A percentile compares a stretch with the other conserved stretches of the same genome.
Evolutionary conservation across 2,888 invertebrate genomes (phyloP).

Genomic region (Polydrusus tereticollis): DNA sequence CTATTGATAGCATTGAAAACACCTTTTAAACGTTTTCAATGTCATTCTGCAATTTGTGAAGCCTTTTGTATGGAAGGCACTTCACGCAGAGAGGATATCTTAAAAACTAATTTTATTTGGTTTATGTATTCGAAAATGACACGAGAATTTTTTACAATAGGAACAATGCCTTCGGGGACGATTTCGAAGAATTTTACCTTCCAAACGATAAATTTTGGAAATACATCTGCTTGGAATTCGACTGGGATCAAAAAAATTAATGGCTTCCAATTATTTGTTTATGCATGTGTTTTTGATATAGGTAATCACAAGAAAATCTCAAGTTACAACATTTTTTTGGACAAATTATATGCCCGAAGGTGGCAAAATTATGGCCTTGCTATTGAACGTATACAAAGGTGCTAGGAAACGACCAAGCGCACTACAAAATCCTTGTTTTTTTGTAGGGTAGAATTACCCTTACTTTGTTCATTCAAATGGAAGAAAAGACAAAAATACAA

Average conservation of each 20-base stretch:
- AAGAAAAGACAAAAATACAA: too few relatives aligned
- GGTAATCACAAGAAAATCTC: too few relatives aligned
- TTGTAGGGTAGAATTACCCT: too few relatives aligned
- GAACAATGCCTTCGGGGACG: slow-evolving; percentile 22
- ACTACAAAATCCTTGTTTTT: too few relatives aligned
- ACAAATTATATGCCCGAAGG: too few relatives aligned
- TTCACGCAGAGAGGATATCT: slow-evolving; percentile 47
- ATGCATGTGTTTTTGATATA: too few relatives aligned
- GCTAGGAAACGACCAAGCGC: too few relatives aligned
- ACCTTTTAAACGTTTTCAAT: slow-evolving; percentile 41
- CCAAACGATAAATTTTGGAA: slow-evolving; percentile 20
- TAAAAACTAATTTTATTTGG: slow-evolving; percentile 50
- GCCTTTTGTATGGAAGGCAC: slow-evolving; percentile 40
- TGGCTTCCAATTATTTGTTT: too few relatives aligned
- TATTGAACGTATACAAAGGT: too few relatives aligned
- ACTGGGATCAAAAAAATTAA: neutral
- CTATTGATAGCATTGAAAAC: slow-evolving; percentile 45
- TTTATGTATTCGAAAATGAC: slow-evolving; percentile 46
- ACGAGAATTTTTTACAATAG: slow-evolving; percentile 34
- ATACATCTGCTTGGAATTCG: slow-evolving; percentile 31
- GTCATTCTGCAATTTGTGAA: slow-evolving; percentile 49
- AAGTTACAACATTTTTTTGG: too few relatives aligned
- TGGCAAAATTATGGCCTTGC: too few relatives aligned
- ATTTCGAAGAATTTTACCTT: slow-evolving; percentile 21
- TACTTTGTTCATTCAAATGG: too few relatives aligned